phyloP scores from a whole-genome alignment of 2,888 invertebrate species.

The Apamea sordens region DNA sequence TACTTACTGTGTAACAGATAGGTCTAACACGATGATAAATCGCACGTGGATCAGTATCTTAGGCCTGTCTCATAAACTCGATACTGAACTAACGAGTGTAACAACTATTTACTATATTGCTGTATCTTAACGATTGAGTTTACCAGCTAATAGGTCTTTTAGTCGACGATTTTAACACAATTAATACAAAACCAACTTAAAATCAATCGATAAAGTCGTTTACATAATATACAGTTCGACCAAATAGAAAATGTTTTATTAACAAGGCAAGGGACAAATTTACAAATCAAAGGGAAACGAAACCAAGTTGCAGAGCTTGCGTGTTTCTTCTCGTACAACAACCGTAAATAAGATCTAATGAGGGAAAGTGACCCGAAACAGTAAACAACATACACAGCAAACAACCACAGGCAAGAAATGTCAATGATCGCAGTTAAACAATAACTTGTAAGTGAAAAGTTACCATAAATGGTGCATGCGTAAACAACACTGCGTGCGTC shows the following conservation, averaged over 20 bases:
- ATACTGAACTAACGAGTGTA: constrained; percentile 49
- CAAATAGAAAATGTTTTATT: constrained; percentile 5
- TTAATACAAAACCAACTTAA: not conserved
- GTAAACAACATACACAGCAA: constrained; percentile 27
- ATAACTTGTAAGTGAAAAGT: constrained; percentile 52
- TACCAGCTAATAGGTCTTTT: constrained; percentile 16
- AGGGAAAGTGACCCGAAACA: constrained; percentile 52
- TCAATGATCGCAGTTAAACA: constrained; percentile 43
- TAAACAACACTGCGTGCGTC: constrained; percentile 46
- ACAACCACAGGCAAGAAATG: constrained; percentile 39
- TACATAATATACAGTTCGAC: not conserved
- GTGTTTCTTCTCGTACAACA: constrained; percentile 38
- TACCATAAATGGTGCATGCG: constrained; percentile 43
- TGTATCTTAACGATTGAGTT: constrained; percentile 3
- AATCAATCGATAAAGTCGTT: not conserved
- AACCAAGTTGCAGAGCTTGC: constrained; percentile 24
- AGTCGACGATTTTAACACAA: not conserved
- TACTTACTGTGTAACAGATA: constrained; percentile 45
- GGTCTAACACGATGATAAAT: constrained; percentile 58
- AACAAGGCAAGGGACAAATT: constrained; percentile 1
- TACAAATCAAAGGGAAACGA: constrained; percentile 25
- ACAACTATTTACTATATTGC: constrained; percentile 36
- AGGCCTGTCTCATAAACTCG: constrained; percentile 60
- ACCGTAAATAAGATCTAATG: constrained; percentile 53
- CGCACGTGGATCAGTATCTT: constrained; percentile 60